Evolutionary conservation across 2,113 vertebrate genomes (phyloP).

Genomic region (Bettongia penicillata): DNA sequence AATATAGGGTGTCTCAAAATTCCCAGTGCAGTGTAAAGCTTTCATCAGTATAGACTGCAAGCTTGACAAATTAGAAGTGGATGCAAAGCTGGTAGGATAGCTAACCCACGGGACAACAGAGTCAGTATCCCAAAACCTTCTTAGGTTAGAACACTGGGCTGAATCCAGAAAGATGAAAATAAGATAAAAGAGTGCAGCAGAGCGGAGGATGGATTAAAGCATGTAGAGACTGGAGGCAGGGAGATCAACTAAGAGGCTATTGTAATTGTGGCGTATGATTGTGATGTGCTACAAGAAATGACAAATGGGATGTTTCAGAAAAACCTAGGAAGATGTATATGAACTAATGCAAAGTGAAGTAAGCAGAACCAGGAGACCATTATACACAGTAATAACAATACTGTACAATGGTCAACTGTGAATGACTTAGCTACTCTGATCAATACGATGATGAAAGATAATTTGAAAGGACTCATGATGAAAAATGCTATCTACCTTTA

Average conservation of each 20-base stretch:
- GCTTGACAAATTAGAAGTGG: background rate
- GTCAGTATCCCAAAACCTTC: background rate
- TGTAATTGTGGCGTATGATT: no score
- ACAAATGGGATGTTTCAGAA: background rate
- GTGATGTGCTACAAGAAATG: background rate
- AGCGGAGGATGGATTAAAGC: background rate
- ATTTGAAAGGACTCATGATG: background rate
- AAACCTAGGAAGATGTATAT: background rate
- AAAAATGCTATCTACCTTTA: background rate
- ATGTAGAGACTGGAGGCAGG: no score
- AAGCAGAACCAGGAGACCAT: background rate
- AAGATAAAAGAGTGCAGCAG: background rate
- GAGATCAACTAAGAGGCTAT: no score
- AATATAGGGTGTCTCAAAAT: background rate
- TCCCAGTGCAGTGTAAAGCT: background rate
- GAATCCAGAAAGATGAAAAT: background rate
- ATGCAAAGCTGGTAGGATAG: background rate
- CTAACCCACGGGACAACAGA: background rate
- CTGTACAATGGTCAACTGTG: background rate
- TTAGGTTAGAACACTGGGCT: background rate
- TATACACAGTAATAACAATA: background rate
- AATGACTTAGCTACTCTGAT: background rate
- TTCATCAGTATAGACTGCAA: no score
- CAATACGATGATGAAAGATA: background rate
- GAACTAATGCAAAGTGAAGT: background rate